These are phyloP conservation scores for Sialis fuliginosa DNA, from an alignment of 2,888 invertebrate genomes.

Conservation along the genomic window DNA sequence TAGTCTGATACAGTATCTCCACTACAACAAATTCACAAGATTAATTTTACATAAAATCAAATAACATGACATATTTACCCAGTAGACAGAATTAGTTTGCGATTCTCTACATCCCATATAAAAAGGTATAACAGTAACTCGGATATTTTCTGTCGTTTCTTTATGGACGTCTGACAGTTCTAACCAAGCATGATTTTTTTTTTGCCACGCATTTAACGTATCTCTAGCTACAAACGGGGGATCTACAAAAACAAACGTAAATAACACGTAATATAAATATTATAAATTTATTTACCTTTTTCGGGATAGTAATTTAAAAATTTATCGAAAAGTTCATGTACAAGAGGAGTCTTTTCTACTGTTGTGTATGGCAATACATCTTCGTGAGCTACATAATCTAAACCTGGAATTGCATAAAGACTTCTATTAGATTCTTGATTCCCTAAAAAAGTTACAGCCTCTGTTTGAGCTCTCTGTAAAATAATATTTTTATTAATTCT, in stretches of 20 bases:
- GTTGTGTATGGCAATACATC: constrained; percentile 91
- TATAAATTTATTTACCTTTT: constrained; percentile 33
- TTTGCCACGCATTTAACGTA: constrained; percentile 87
- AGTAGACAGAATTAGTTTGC: constrained; percentile 81
- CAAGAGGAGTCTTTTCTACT: constrained; percentile 71
- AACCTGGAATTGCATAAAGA: constrained; percentile 87
- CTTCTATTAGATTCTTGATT: constrained; percentile 91
- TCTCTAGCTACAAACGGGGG: constrained; percentile 80
- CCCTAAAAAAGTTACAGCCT: constrained; percentile 92
- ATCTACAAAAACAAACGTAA: constrained; percentile 28
- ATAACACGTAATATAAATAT: neutral
- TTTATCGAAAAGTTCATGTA: constrained; percentile 93
- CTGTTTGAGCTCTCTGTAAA: constrained; percentile 84
- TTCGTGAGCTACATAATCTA: constrained; percentile 96
- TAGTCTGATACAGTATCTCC: constrained; percentile 94
- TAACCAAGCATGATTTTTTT: constrained; percentile 93
- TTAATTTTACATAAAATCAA: neutral
- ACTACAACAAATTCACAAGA: constrained; percentile 31
- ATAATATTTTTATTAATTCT: constrained; percentile 2
- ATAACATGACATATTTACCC: constrained; percentile 36
- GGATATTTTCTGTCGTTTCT: constrained; percentile 89
- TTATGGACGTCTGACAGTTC: constrained; percentile 93
- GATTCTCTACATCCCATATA: constrained; percentile 92
- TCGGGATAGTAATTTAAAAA: constrained; percentile 69
- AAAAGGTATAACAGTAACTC: constrained; percentile 96